These are phyloP conservation scores for Lates calcarifer DNA, from an alignment of 2,113 vertebrate species.

Conservation along the genomic window DNA sequence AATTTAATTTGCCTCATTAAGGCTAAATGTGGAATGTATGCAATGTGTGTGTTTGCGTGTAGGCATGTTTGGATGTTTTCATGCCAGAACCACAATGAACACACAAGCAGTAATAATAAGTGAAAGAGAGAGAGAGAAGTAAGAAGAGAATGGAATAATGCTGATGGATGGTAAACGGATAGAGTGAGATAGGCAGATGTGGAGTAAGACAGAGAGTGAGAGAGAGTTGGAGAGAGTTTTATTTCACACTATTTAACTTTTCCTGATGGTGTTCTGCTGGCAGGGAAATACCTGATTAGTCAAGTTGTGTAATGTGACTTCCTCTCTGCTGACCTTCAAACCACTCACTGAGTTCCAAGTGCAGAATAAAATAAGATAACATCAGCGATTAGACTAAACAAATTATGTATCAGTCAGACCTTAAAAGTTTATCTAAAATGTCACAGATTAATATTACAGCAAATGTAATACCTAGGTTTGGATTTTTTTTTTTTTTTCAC, in stretches of 20 bases:
- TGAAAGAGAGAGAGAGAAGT: not conserved
- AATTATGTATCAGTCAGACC: not conserved
- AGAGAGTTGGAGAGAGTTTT: not conserved
- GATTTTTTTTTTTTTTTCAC: too few species aligned
- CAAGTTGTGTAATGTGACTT: constrained; percentile 20
- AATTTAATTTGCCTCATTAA: constrained; percentile 59
- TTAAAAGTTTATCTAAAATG: not conserved
- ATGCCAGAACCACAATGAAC: constrained; percentile 37
- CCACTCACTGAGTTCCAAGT: not conserved
- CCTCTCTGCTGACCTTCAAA: not conserved
- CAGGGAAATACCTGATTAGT: constrained; percentile 29
- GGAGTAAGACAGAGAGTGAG: not conserved
- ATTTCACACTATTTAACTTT: constrained; percentile 9
- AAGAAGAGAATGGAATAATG: not conserved
- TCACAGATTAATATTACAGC: too few species aligned
- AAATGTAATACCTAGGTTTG: not conserved
- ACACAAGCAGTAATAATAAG: constrained; percentile 8
- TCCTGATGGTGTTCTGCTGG: constrained; percentile 1
- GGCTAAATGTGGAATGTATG: constrained; percentile 47
- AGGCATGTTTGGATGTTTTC: constrained; percentile 20
- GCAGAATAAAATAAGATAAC: not conserved
- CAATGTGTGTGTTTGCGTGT: constrained; percentile 27
- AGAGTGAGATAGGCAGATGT: not conserved
- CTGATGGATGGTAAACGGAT: not conserved
- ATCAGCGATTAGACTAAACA: not conserved